These are phyloP conservation scores for Sceliomorpha sp. DNA, from an alignment of 2,888 invertebrate genomes.

Conservation along the genomic window DNA sequence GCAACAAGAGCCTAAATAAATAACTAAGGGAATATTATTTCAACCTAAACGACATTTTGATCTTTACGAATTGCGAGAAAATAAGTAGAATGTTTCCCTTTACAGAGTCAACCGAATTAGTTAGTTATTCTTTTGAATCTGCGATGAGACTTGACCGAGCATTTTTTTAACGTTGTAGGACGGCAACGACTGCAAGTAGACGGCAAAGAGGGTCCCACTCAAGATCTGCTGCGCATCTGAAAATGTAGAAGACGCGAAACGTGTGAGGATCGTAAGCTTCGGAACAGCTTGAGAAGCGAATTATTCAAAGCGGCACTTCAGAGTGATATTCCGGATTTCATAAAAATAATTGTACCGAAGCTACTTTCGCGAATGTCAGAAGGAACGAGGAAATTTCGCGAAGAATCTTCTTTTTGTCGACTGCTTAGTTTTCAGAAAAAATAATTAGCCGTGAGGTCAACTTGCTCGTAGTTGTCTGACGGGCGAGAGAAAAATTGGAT, in stretches of 20 bases:
- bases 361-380: too few species aligned
- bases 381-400: too few species aligned
- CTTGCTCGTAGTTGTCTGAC: too few species aligned
- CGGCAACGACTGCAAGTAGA: not conserved
- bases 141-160: conserved; percentile 1
- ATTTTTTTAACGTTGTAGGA: conserved; percentile 1
- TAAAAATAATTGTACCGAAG: not conserved
- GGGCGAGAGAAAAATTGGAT: too few species aligned
- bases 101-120: conserved; percentile 3
- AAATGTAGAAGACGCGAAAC: conserved; percentile 1
- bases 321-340: not conserved
- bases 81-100: too few species aligned
- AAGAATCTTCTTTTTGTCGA: too few species aligned
- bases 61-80: too few species aligned
- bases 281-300: not conserved
- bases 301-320: conserved; percentile 1
- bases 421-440: too few species aligned
- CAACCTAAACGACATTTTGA: too few species aligned
- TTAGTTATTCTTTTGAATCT: conserved; percentile 6
- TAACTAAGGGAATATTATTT: too few species aligned
- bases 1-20: too few species aligned
- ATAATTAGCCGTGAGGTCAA: too few species aligned
- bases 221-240: not conserved
- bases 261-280: conserved; percentile 10
- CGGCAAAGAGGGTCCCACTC: conserved; percentile 4